Evolutionary conservation across 2,888 invertebrate genomes (phyloP), one percentile per base, ranked within the genome.

Genomic region (Hipparchia semele): DNA sequence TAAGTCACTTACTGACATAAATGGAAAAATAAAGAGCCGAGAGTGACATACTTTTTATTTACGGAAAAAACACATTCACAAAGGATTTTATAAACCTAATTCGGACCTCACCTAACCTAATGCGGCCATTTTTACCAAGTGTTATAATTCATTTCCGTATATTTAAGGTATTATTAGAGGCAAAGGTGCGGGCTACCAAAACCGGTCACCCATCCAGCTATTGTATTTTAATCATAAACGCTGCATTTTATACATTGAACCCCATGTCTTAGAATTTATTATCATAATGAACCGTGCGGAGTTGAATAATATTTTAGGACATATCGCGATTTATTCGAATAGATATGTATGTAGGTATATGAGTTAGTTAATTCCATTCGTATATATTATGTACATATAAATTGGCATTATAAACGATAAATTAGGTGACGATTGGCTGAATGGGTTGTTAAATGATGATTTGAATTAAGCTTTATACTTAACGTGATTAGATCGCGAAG

Each of bases 241-340:
- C 76, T 77, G 8, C 33, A 59, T 66, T 72, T 67, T 66, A 72
- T 68, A 71, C 59, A 71, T 73, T 72, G 69, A 13, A 54, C 73
- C 54, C 33, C 33, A 73, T 33, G 68, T 13, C 65, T 66, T 68
- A 71, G 79, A 79, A 80, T 80, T 75, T 77, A 81, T 81, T 81
- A 81, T 75, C 80, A 81, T 81, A 81, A 80, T 80, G 78, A 80
- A 78, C 76, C 75, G 77, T 78, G 78, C 79, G 76, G 75, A 68
- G 68, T 75, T 73, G 78, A 77, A 81, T 79, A 78, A 77, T 81
- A 80, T 79, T 80, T 80, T 74, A 76, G 73, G 72, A 73, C 72
- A 76, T 76, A 77, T 72, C 70, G 66, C 62, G 69, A 53, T 58
- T 69, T 67, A 77, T 74, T 10, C 12, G 59, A 60, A 23, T 33